phyloP scores from a whole-genome alignment of 2,797 vertebrate species.

The Alauda arvensis region DNA sequence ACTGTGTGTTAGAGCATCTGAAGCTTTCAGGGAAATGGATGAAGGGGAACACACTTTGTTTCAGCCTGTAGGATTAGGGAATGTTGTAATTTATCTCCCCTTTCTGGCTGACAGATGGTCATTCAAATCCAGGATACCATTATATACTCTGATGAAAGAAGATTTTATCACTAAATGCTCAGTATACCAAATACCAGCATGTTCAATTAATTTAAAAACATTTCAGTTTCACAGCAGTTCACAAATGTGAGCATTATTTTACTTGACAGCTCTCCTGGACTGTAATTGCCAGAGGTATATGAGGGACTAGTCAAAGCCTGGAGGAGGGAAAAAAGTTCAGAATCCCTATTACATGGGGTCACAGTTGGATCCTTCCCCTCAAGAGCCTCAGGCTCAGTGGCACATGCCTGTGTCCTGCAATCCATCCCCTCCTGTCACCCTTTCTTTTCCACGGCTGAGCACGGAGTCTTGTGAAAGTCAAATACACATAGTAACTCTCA shows the following conservation, averaged over 20 bases:
- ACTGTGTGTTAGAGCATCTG: neutral
- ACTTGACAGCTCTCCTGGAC: neutral
- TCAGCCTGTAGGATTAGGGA: slow-evolving; percentile 57
- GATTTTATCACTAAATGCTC: slow-evolving; percentile 56
- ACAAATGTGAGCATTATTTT: slow-evolving; percentile 6
- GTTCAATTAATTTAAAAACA: slow-evolving; percentile 55
- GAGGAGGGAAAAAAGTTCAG: neutral
- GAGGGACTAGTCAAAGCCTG: neutral
- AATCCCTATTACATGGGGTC: neutral
- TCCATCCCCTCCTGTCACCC: rapidly evolving
- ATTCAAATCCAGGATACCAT: slow-evolving; percentile 66
- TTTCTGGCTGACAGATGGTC: slow-evolving; percentile 72
- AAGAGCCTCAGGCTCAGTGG: neutral
- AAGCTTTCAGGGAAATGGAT: slow-evolving; percentile 57
- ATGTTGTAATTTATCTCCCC: slow-evolving; percentile 62
- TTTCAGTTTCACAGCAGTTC: slow-evolving; percentile 14
- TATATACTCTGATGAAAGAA: slow-evolving; percentile 45
- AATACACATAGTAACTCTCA: neutral
- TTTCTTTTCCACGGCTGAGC: neutral
- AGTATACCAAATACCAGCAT: slow-evolving; percentile 36
- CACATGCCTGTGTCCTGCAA: neutral
- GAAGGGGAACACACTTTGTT: slow-evolving; percentile 54
- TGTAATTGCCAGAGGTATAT: neutral
- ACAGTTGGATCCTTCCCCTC: neutral
- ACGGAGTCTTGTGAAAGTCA: neutral